These are phyloP conservation scores for Boulengeromyrus knoepffleri DNA, from an alignment of 2,113 vertebrate species.

Conservation along the genomic window DNA sequence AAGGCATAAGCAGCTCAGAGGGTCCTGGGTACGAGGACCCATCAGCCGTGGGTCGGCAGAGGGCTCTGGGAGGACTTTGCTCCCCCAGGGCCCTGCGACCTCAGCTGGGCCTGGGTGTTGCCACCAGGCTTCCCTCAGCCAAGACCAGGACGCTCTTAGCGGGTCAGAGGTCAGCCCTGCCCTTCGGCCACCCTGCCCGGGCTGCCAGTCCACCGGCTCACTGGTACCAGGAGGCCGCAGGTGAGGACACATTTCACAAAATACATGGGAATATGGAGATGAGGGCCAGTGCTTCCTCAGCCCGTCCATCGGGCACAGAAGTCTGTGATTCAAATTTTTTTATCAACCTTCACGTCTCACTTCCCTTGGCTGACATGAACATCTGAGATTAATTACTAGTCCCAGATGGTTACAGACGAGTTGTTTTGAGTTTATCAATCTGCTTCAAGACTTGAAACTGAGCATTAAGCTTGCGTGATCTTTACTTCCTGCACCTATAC, in stretches of 20 bases:
- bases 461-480: background rate
- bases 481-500: background rate
- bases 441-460: background rate
- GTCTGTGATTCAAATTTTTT: background rate
- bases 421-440: background rate
- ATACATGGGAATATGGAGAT: background rate
- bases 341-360: background rate
- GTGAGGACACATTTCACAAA: conserved; percentile 49
- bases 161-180: conserved; percentile 65
- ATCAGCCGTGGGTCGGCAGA: conserved; percentile 30
- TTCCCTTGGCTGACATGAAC: background rate
- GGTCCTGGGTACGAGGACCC: conserved; percentile 8
- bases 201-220: conserved; percentile 47
- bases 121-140: conserved; percentile 73
- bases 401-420: background rate
- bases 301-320: too few species aligned
- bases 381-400: background rate
- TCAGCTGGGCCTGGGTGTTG: conserved; percentile 79
- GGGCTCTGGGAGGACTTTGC: conserved; percentile 62
- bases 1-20: conserved; percentile 7
- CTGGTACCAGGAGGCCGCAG: conserved; percentile 65
- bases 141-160: conserved; percentile 74
- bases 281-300: background rate
- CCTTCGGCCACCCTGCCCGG: conserved; percentile 62
- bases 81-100: conserved; percentile 82